Base-by-base conservation (phyloP, 35 echinoderm and acorn worm species). In the Apostichopus parvimensis region DNA sequence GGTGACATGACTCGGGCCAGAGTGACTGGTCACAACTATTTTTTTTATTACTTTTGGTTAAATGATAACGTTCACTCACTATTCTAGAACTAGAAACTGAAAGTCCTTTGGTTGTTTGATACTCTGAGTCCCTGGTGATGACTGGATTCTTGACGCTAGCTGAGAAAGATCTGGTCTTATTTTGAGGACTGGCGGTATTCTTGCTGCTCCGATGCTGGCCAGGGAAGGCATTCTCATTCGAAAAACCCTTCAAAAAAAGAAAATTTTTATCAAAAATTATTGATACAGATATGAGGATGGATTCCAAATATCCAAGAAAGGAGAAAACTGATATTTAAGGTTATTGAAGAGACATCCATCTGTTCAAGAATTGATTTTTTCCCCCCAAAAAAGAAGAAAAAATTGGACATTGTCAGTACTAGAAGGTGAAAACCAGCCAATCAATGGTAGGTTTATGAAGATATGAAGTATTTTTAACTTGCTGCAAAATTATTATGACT, bases 41-140 rank as follows among this genome's bases (percentile, higher is more conserved):
- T 24, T 8, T 0, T 78, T 45, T 10, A 24, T 24, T 45, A 34
- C 28, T 34, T 34, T 34, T 34, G 28, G 28, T 34, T 1, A 34
- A 34, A 34, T 34, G 28, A 34, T 34, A 34, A 34, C 28, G 28
- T 34, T 34, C 28, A 91, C 90, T 89, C 93, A 98, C 96, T 26
- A 98, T 64, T 95, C 94, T 94, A 6, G 96, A 98, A 59, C 93
- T 98, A 53, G 93, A 86, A 4, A 98, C 94, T 57, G 88, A 86
- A 26, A 98, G 92, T 13, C 93, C 87, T 12, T 75, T 79, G 14
- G 86, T 22, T 53, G 56, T 10, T 21, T 77, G 57, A 75, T 87
- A 89, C 13, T 94, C 91, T 7, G 56, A 90, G 23, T 98, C 96
- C 76, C 96, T 91, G 15, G 96, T 98, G 66, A 98, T 93, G 10